Conservation (phyloP, 1,140 invertebrate species). For the Pseudomyrmex pallidus region DNA sequence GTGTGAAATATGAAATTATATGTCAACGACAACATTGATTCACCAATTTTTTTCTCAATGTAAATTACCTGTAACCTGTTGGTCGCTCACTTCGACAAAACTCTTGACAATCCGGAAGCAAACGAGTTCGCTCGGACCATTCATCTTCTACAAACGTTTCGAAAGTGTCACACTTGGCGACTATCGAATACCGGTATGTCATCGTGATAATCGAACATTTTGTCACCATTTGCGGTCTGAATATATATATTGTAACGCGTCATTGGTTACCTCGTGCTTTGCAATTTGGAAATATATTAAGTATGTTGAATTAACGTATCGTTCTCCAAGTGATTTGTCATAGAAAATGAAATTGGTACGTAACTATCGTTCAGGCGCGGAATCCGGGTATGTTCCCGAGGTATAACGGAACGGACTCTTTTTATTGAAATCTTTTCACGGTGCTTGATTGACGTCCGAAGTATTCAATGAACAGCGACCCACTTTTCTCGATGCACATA, state of each 20-base stretch:
- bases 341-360: not conserved
- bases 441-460: not conserved
- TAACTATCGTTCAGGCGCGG: not conserved
- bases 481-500: not conserved
- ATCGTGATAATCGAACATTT: conserved; percentile 40
- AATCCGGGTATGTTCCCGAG: not conserved
- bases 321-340: not conserved
- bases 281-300: not conserved
- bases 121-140: conserved; percentile 7
- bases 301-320: not conserved
- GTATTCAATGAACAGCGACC: not conserved
- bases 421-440: conserved; percentile 1
- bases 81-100: conserved; percentile 10
- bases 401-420: conserved; percentile 15
- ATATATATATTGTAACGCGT: conserved; percentile 33
- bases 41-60: not conserved
- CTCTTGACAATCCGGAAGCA: not conserved
- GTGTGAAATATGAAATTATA: too few species aligned
- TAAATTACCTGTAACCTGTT: not conserved
- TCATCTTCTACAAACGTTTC: conserved; percentile 30
- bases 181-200: conserved; percentile 26
- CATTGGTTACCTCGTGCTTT: not conserved
- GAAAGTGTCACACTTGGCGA: conserved; percentile 62
- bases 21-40: too few species aligned
- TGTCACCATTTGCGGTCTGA: not conserved